These are phyloP conservation scores for Liasis olivaceus DNA, from an alignment of 2,797 vertebrate species.

Conservation along the genomic window DNA sequence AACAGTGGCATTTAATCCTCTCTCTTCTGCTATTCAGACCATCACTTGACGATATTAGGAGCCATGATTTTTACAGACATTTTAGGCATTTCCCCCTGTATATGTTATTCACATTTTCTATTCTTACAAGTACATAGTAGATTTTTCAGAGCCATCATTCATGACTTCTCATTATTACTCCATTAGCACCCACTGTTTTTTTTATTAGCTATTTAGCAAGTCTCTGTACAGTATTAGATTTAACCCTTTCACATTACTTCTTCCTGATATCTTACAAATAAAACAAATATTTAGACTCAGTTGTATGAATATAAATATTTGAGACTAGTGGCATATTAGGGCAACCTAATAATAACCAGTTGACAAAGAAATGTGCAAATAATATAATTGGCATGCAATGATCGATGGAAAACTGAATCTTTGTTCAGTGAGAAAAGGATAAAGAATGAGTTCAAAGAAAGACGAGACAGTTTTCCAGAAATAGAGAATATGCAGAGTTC, in stretches of 20 bases:
- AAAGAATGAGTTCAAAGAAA: no score
- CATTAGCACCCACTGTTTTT: neutral
- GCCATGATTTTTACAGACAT: neutral
- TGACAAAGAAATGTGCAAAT: no score
- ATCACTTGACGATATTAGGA: neutral
- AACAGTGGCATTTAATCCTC: neutral
- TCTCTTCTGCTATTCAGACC: neutral
- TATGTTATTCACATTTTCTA: constrained; percentile 14
- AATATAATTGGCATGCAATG: no score
- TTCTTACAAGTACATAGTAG: constrained; percentile 17
- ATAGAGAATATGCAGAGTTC: no score
- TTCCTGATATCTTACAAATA: neutral
- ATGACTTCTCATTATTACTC: neutral
- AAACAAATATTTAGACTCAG: neutral
- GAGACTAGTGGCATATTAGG: no score
- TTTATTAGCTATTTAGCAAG: neutral
- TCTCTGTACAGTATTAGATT: neutral
- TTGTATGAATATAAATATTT: neutral
- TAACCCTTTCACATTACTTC: neutral
- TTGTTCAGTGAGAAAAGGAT: no score
- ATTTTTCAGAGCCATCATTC: neutral
- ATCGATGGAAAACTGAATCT: no score
- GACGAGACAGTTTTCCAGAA: no score
- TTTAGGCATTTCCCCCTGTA: neutral
- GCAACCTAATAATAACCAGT: no score